phyloP scores from a whole-genome alignment of 2,113 vertebrate species.

The Pedionomus torquatus region DNA sequence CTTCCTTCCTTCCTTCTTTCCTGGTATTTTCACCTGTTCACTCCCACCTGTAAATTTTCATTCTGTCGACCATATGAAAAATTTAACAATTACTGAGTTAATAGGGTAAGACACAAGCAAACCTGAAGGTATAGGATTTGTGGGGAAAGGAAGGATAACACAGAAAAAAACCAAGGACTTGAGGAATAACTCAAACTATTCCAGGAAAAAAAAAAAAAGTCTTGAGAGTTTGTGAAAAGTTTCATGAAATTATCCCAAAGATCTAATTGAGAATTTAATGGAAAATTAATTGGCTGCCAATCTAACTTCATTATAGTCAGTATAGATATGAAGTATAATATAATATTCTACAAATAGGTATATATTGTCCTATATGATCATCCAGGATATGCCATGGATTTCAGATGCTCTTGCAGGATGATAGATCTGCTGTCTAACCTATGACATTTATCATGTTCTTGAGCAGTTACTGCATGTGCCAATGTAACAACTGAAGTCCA shows the following conservation, averaged over 20 bases:
- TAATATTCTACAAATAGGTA: neutral
- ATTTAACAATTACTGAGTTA: neutral
- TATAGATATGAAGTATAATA: neutral
- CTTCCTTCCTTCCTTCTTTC: neutral
- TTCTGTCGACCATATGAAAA: neutral
- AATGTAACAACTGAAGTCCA: neutral
- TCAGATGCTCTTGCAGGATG: neutral
- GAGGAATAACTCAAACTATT: neutral
- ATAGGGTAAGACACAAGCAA: neutral
- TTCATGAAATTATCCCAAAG: neutral
- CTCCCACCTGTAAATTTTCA: fast-evolving
- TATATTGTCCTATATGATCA: neutral
- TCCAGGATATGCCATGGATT: neutral
- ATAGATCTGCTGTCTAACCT: neutral
- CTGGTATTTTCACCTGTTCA: neutral
- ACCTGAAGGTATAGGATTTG: neutral
- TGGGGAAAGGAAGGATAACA: neutral
- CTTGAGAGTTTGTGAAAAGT: neutral
- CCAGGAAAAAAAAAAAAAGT: neutral
- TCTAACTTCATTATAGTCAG: neutral
- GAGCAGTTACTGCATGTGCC: neutral
- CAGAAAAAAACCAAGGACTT: neutral
- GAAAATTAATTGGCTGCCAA: neutral
- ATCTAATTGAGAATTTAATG: neutral
- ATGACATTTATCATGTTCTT: fast-evolving